These are phyloP conservation scores for Cervus canadensis DNA, from an alignment of 2,113 vertebrate species.

Conservation along the genomic window DNA sequence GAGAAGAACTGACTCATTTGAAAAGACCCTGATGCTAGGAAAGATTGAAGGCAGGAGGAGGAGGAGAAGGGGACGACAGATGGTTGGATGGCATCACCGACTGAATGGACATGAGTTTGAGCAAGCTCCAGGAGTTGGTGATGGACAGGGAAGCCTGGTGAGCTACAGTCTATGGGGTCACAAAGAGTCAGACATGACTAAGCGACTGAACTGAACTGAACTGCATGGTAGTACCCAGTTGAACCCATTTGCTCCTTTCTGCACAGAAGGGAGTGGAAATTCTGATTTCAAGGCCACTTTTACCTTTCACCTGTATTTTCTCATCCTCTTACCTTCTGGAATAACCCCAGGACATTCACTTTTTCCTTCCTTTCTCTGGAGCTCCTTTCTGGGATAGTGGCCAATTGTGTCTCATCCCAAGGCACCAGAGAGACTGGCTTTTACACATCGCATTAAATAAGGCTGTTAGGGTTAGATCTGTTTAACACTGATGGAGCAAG, in stretches of 20 bases:
- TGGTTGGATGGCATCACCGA: not conserved
- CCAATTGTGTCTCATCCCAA: not conserved
- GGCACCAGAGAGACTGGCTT: not conserved
- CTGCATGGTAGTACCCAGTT: no score
- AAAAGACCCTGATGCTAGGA: not conserved
- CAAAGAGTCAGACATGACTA: not conserved
- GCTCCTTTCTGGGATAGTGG: not conserved
- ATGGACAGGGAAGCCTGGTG: not conserved
- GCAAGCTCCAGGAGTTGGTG: not conserved
- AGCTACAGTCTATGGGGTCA: fast-evolving
- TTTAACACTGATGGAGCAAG: not conserved
- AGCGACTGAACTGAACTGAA: not conserved
- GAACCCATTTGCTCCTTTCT: not conserved
- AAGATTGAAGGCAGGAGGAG: not conserved
- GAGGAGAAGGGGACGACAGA: not conserved
- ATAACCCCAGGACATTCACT: not conserved
- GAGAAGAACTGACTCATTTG: not conserved
- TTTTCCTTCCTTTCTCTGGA: not conserved
- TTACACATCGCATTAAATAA: not conserved
- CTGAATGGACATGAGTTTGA: not conserved
- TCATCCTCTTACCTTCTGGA: not conserved
- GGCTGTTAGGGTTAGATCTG: not conserved
- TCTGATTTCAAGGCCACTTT: not conserved
- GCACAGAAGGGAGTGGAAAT: not conserved
- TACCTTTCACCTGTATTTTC: not conserved